A percentile compares a stretch with the other conserved stretches of the same genome.
These are phyloP conservation scores for Bombus fervidus DNA, from an alignment of 1,140 invertebrate genomes.

Conservation along the genomic window DNA sequence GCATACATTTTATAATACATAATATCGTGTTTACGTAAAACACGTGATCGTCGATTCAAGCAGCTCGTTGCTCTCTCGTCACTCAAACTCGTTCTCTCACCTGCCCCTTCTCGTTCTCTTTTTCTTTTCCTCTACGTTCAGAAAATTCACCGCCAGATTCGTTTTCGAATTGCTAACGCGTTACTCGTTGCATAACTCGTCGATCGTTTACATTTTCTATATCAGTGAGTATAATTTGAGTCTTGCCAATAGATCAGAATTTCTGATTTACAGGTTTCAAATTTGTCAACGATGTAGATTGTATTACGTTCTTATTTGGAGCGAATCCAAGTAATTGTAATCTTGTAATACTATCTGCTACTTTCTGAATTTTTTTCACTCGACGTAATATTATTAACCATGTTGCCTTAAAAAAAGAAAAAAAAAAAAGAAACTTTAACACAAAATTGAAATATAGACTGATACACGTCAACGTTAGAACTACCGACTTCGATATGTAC, in stretches of 20 bases:
- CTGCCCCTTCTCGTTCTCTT: background rate
- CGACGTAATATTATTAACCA: background rate
- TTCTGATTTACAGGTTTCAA: background rate
- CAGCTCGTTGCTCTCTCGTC: constrained; percentile 6
- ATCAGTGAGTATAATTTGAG: background rate
- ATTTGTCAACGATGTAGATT: background rate
- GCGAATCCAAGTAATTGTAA: background rate
- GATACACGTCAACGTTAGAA: background rate
- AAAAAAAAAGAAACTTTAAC: background rate
- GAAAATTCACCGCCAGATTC: constrained; percentile 3
- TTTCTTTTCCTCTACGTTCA: background rate
- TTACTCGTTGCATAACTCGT: background rate
- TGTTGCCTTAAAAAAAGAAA: too few relatives aligned
- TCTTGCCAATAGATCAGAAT: background rate
- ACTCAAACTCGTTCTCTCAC: background rate
- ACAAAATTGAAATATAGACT: background rate
- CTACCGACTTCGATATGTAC: background rate
- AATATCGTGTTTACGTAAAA: constrained; percentile 38
- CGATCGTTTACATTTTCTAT: background rate
- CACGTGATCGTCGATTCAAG: constrained; percentile 35
- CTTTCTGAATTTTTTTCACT: background rate
- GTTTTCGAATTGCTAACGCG: constrained; percentile 2
- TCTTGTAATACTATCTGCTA: background rate
- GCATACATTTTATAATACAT: constrained; percentile 48
- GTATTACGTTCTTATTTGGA: background rate